Evolutionary conservation across 2,888 invertebrate species (phyloP), one percentile per base, ranked within the genome.

Genomic region (Macrophya annulata): DNA sequence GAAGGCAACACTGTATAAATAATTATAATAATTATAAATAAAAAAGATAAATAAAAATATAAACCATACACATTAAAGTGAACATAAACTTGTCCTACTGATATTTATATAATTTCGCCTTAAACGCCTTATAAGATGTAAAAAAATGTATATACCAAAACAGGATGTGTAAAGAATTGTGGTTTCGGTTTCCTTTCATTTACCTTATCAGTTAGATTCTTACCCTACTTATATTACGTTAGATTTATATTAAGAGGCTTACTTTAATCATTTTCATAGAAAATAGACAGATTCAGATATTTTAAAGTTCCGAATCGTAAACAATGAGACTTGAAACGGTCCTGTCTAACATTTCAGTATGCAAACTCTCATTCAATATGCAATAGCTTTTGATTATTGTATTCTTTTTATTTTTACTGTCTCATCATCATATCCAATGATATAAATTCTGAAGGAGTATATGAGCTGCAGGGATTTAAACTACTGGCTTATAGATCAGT

Each of bases 1-100:
- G 92, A 89, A 88, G 93, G 91, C 89, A 92, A 88, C 87, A 93
- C 93, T 93, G 55, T 59, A 40, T 21, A 43, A 81, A 81, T 43
- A 43, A 81, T 21, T 8, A 37, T 1, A 62, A 62, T 2, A 77
- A 77, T 25, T 21, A 59, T 85, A 82, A 84, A 71, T 25, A 5
- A 62, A 88, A 86, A 72, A 87, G 87, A 86, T 85, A 76, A 81
- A 9, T 62, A 25, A 25, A 12, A 25, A 9, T n/a, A n/a, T n/a
- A 62, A 0, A 25, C 17, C 17, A 51, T 4, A 15, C 17, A n/a
- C 55, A n/a, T 8, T 3, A 31, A 31, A 2, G 31, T 31, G 12
- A 4, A 48, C 10, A 4, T 48, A 10, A 10, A 48, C 48, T 48
- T 48, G 12, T 10, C 10, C n/a, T n/a, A n/a, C n/a, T n/a, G n/a